phyloP scores from a whole-genome alignment of 2,113 vertebrate species.

The Phaethornis superciliosus region DNA sequence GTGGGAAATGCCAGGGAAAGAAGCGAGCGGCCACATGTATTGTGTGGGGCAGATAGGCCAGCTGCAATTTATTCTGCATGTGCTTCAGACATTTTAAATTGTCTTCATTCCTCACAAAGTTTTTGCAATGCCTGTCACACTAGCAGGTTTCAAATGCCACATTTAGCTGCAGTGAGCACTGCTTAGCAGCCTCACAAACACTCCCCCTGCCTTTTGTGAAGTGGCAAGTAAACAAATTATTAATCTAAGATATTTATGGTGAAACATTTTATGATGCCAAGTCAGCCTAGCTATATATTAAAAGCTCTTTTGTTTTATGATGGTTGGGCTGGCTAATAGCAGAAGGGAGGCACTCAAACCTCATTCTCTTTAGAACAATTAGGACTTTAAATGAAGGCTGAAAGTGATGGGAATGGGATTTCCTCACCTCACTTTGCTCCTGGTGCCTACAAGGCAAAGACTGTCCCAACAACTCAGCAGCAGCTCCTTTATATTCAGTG shows the following conservation, averaged over 20 bases:
- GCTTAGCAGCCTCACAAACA: background rate
- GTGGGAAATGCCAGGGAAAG: slow-evolving; percentile 7
- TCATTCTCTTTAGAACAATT: background rate
- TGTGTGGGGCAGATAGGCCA: background rate
- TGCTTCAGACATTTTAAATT: slow-evolving; percentile 33
- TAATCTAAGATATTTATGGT: slow-evolving; percentile 34
- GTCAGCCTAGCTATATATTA: background rate
- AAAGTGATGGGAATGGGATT: background rate
- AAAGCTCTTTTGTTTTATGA: background rate
- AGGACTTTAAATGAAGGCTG: background rate
- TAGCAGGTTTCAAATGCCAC: background rate
- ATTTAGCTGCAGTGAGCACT: slow-evolving; percentile 7
- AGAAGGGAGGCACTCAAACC: background rate
- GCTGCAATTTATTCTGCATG: slow-evolving; percentile 37
- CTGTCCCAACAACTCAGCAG: background rate
- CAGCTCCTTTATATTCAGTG: background rate
- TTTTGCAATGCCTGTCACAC: slow-evolving; percentile 32
- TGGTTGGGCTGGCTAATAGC: background rate
- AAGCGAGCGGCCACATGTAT: background rate
- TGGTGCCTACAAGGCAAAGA: background rate
- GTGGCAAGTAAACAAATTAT: slow-evolving; percentile 33
- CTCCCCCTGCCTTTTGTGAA: background rate
- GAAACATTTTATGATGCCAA: background rate
- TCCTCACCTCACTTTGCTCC: background rate
- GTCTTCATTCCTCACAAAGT: slow-evolving; percentile 24